A percentile compares a stretch with the other conserved stretches of the same genome.
Evolutionary conservation across 2,113 vertebrate species (phyloP).

Genomic region (Daubentonia madagascariensis): DNA sequence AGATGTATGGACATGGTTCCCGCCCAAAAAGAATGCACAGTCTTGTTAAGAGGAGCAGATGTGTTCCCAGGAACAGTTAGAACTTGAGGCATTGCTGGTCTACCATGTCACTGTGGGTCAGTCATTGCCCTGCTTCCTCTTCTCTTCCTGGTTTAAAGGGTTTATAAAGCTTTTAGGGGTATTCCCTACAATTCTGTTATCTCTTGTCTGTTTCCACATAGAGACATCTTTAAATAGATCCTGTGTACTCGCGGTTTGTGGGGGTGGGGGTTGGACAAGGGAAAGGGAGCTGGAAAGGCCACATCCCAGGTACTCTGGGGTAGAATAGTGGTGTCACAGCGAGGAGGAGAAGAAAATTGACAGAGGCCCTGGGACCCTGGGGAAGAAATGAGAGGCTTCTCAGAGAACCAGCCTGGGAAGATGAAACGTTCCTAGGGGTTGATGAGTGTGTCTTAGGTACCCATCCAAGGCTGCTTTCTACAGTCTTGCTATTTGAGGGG

Average conservation of each 20-base stretch:
- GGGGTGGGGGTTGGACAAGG: neutral
- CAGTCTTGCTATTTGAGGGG: neutral
- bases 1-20: neutral
- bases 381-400: neutral
- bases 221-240: neutral
- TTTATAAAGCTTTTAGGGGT: neutral
- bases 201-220: neutral
- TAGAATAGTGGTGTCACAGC: neutral
- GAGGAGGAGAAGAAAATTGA: neutral
- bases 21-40: neutral
- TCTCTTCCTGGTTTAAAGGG: neutral
- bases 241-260: neutral
- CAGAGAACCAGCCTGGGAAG: neutral
- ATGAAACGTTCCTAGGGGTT: neutral
- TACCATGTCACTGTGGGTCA: too few relatives aligned
- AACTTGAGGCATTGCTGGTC: neutral
- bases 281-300: neutral
- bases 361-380: neutral
- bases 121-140: neutral
- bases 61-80: neutral
- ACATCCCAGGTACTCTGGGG: neutral
- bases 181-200: neutral
- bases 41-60: neutral
- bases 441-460: neutral
- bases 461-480: neutral